These are phyloP conservation scores for Holocentrus rufus DNA, from an alignment of 2,797 vertebrate genomes.

Conservation along the genomic window DNA sequence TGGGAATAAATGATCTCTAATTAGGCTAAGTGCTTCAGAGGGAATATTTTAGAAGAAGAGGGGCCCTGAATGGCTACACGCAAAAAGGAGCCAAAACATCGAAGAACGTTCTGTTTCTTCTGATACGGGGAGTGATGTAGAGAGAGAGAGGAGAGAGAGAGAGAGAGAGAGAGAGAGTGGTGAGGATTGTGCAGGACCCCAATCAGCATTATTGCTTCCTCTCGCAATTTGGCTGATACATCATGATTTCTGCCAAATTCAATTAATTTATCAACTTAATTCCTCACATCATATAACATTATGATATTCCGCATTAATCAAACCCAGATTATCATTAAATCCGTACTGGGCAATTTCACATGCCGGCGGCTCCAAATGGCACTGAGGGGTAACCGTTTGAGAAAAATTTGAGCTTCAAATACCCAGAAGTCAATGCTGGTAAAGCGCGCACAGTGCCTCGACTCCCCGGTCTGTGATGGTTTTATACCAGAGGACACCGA, in stretches of 20 bases:
- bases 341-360: too few species aligned
- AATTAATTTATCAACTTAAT: background rate
- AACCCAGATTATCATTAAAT: background rate
- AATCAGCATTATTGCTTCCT: conserved; percentile 30
- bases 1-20: conserved; percentile 82
- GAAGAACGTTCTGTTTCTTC: conserved; percentile 39
- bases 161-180: conserved; percentile 10
- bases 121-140: conserved; percentile 23
- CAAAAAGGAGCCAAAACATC: conserved; percentile 46
- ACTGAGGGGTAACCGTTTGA: too few species aligned
- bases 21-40: conserved; percentile 81
- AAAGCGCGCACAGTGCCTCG: too few species aligned
- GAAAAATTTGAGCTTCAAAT: too few species aligned
- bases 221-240: conserved; percentile 25
- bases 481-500: too few species aligned
- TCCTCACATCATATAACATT: background rate
- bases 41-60: conserved; percentile 75
- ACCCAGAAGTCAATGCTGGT: too few species aligned
- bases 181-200: conserved; percentile 16
- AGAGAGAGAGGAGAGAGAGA: conserved; percentile 6
- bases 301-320: background rate
- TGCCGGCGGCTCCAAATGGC: too few species aligned
- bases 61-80: conserved; percentile 39
- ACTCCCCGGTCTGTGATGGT: too few species aligned
- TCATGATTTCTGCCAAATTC: background rate